phyloP scores from a whole-genome alignment of 2,888 invertebrate species.

The Mesochorus sp. region DNA sequence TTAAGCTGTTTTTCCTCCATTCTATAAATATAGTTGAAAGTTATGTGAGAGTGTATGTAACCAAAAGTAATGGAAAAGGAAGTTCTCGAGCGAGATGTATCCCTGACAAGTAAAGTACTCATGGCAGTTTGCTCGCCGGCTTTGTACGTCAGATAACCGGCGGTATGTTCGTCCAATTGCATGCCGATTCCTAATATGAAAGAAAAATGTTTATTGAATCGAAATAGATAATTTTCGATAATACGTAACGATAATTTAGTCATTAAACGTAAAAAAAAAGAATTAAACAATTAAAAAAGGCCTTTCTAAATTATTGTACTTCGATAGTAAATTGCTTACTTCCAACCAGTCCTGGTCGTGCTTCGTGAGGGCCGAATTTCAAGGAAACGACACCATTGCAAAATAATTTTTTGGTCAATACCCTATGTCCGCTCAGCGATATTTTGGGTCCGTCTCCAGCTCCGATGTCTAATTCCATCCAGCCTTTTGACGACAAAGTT shows the following conservation, averaged over 20 bases:
- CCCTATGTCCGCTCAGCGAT: slow-evolving; percentile 91
- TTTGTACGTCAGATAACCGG: slow-evolving; percentile 94
- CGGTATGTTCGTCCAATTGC: slow-evolving; percentile 93
- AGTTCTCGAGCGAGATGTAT: slow-evolving; percentile 83
- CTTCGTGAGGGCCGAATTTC: slow-evolving; percentile 90
- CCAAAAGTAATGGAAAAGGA: slow-evolving; percentile 89
- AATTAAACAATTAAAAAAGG: no score
- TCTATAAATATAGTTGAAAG: slow-evolving; percentile 90
- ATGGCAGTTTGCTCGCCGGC: slow-evolving; percentile 86
- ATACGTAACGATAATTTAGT: slow-evolving; percentile 29
- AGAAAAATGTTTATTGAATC: no score
- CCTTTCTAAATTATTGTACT: no score
- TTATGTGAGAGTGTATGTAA: slow-evolving; percentile 90
- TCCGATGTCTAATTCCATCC: slow-evolving; percentile 93
- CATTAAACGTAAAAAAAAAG: neutral
- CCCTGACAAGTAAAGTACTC: slow-evolving; percentile 91
- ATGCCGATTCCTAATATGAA: slow-evolving; percentile 91
- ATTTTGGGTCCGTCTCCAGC: slow-evolving; percentile 93
- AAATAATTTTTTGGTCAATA: slow-evolving; percentile 89
- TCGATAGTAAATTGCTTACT: slow-evolving; percentile 84
- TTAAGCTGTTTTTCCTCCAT: slow-evolving; percentile 91
- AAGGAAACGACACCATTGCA: slow-evolving; percentile 89
- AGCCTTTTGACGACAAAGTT: slow-evolving; percentile 91
- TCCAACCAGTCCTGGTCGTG: slow-evolving; percentile 89
- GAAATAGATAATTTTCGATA: neutral